Evolutionary conservation across 2,113 vertebrate species (phyloP), one percentile per base, ranked within the genome.

Genomic region (Scopus umbretta): DNA sequence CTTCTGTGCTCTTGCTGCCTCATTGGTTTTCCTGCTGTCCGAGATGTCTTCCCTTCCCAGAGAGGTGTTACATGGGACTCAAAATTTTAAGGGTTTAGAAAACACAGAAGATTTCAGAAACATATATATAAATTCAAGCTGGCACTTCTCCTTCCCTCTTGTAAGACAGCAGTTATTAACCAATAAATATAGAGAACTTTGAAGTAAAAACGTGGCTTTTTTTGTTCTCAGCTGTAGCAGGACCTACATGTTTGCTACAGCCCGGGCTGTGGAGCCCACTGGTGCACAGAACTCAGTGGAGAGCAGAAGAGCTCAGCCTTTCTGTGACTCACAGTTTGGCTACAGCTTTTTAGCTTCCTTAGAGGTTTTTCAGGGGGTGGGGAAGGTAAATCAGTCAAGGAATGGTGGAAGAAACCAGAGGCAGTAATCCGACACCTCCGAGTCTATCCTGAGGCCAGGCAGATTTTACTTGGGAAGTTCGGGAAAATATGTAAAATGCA

Each of bases 321-420:
- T 38, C 94, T 65, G 40, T 96, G 94, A 97, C 94, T 97, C 96
- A 97, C 47, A 49, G 61, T 43, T 88, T 96, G 94, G 97, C 97
- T 88, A 10, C 93, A 58, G 88, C 86, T 72, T 73, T 88, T 30
- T 21, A 62, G 88, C 94, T 83, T 84, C 90, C 95, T 97, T 30
- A 50, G 86, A 94, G 94, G 83, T 32, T 88, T 95, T 86, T 66
- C 61, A 73, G 95, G 96, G 92, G 79, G 74, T 95, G 73, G 94
- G 91, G 92, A 96, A 96, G 89, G 89, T 95, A 95, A 95, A 96
- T 94, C 91, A 95, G 85, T 80, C 70, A 82, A 94, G 94, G 91
- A 95, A 94, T 21, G 78, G 86, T 61, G 84, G 94, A 91, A 81
- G 74, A 79, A 96, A 94, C 50, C 89, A 78, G 78, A 95, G 93